Conservation (phyloP, 2,888 invertebrate genomes). For the Homarus gammarus region DNA sequence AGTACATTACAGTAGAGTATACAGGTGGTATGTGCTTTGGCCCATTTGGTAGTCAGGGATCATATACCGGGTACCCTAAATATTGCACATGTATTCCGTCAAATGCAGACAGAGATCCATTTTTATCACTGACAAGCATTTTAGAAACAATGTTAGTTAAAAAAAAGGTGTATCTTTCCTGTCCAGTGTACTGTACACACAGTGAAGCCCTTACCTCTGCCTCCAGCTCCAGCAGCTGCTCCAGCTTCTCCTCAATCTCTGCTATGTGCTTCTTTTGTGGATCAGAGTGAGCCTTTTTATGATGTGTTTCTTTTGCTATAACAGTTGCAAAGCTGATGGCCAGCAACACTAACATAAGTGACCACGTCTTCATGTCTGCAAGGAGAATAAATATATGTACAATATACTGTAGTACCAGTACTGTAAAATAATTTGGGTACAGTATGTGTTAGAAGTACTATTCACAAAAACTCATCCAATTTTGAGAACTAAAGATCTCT, state of each 20-base stretch:
- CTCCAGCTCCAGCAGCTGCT: conserved; percentile 59
- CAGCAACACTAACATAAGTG: neutral
- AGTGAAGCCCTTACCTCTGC: conserved; percentile 60
- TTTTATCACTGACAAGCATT: neutral
- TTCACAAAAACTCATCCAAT: no score
- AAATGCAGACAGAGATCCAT: no score
- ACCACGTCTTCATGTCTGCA: conserved; percentile 42
- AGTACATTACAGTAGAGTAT: no score
- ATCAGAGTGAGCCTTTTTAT: conserved; percentile 47
- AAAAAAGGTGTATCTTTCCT: neutral
- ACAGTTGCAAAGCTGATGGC: neutral
- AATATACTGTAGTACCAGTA: no score
- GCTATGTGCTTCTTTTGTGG: conserved; percentile 47
- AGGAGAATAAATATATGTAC: neutral
- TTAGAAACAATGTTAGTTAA: neutral
- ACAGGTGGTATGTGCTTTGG: no score
- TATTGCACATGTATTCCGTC: no score
- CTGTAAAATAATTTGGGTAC: no score
- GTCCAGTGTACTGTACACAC: neutral
- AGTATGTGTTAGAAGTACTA: no score
- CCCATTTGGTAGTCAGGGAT: no score
- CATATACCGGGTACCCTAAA: no score
- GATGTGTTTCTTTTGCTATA: conserved; percentile 5
- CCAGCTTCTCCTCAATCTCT: conserved; percentile 68
- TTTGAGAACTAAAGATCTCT: no score